Base-by-base conservation (phyloP, 2,797 vertebrate species). In the Sebastolobus alascanus region DNA sequence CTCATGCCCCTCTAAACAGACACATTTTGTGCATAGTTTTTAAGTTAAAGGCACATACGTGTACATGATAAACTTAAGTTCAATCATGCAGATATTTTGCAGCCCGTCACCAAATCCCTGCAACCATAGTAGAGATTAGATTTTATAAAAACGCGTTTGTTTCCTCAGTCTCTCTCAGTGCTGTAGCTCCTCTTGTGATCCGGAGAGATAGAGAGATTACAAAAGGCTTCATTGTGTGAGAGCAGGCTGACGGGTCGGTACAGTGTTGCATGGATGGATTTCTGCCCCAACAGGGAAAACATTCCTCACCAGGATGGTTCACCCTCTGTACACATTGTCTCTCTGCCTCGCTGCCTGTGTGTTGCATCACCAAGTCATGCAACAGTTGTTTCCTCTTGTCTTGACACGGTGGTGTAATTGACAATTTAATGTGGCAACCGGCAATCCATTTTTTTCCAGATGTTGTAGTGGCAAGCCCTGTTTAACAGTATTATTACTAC, bases 161-260 rank as follows among this genome's bases (percentile, higher is more conserved):
- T 43, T 73, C 29, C 61, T 11, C 2, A 0, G 5, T 50, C 59
- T 16, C 31, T n/a, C 50, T 79, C 68, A 6, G 63, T 56, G 63
- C 64, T 54, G 74, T 20, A 56, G 72, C 65, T 78, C 54, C 60
- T 73, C 20, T 61, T 58, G 69, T 82, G 67, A 68, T 27, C 59
- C 25, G 25, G 60, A 67, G 64, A 73, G 31, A 73, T 18, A 35
- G 8, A 54, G 37, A 60, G 40, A 55, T 56, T 1, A 94, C 84
- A 93, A 91, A 93, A 87, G 76, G 70, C 75, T 67, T 84, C 81
- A 86, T 92, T 94, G 91, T 95, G 76, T 77, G 61, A 68, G 58
- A 60, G 69, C 61, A 55, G 69, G 61, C 70, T 59, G 83, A 65
- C 55, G 20, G 58, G 73, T 65, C 60, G 64, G 73, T 58, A 33